Evolutionary conservation across 2,113 vertebrate genomes (phyloP).

Genomic region (Microcebus ravelobensis): DNA sequence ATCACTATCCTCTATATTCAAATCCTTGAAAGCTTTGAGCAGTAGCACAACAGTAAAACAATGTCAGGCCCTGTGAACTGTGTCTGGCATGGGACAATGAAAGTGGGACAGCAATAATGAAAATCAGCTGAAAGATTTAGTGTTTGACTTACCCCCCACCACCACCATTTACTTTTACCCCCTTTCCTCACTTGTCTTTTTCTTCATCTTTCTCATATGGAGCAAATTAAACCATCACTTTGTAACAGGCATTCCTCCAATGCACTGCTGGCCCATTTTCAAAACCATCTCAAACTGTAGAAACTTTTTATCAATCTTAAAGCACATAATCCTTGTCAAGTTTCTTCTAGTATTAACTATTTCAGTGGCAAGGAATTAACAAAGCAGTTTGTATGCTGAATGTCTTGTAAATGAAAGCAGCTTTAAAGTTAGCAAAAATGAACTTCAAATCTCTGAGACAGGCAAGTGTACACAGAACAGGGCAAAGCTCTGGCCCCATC

Average conservation of each 20-base stretch:
- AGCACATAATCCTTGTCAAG: not conserved
- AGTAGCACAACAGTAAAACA: constrained; percentile 31
- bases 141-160: constrained; percentile 26
- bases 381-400: not conserved
- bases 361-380: constrained; percentile 17
- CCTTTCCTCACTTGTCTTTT: constrained; percentile 44
- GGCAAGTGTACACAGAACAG: not conserved
- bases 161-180: not conserved
- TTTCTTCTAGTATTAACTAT: constrained; percentile 34
- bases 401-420: constrained; percentile 12
- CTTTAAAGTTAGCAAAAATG: constrained; percentile 41
- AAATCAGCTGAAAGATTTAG: constrained; percentile 59
- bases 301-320: constrained; percentile 31
- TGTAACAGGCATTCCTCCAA: constrained; percentile 9
- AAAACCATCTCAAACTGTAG: not conserved
- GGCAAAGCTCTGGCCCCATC: not conserved
- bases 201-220: constrained; percentile 60
- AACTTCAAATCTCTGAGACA: not conserved
- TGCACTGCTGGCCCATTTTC: not conserved
- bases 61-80: constrained; percentile 63
- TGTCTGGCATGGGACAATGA: constrained; percentile 54
- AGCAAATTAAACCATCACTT: constrained; percentile 37
- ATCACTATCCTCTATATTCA: not conserved
- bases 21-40: constrained; percentile 40
- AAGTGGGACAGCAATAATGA: constrained; percentile 54